Base-by-base conservation (phyloP, 1,140 invertebrate species). In the Drosophila busckii region DNA sequence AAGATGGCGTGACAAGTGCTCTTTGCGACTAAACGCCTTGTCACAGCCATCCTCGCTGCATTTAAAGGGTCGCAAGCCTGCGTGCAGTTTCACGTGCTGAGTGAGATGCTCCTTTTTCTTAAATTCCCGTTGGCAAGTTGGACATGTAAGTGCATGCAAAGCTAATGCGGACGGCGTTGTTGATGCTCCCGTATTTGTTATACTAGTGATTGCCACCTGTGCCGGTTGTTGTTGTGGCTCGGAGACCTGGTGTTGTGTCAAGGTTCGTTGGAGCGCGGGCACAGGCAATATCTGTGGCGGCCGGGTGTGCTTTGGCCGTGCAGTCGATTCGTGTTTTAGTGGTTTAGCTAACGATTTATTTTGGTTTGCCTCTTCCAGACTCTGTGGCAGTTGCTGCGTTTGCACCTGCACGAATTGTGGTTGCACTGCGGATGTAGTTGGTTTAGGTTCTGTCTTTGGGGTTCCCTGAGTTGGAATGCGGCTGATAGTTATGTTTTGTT, bases 1-100 rank as follows among this genome's bases (percentile, higher is more conserved):
- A 63, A 91, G 89, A 67, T 95, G 94, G 4, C 93, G 88, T 5
- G 92, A 88, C 20, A 95, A 83, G 69, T 93, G 91, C 54, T 93
- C 92, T 52, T 93, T 93, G 1, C 91, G 89, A 60, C 92, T 93
- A 65, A 94, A 95, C 0, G 90, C 89, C 84, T 94, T 94, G 3
- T 90, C 89, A 80, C 94, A 95, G 1, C 89, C 89, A 0, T 89
- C 88, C 41, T 89, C 82, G 2, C 82, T 80, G 55, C 92, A 93
- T 6, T 90, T 90, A 59, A 92, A 93, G 0, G 92, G 92, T 19
- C 92, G 66, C 6, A 87, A 17, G 0, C 93, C 93, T 0, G 92
- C 93, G 70, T 95, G 94, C 3, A 92, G 91, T 4, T 93, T 91
- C 42, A 92, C 89, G 63, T 95, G 94, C 23, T 93, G 89, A 1